Evolutionary conservation across 2,888 invertebrate genomes (phyloP), one percentile per base, ranked within the genome.

Genomic region (Dryobotodes eremita): DNA sequence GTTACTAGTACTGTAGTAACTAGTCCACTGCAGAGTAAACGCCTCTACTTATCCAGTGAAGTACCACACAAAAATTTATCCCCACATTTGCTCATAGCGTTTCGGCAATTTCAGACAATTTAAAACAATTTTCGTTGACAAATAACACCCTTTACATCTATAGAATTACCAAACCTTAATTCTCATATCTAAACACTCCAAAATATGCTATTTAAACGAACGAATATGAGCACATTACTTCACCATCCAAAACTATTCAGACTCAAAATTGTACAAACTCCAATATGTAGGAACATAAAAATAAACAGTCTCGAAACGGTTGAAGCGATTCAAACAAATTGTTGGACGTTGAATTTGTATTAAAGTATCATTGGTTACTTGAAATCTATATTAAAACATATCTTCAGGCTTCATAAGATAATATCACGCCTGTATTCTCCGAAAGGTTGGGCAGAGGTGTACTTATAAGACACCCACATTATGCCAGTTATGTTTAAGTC

Each of bases 251-350:
- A 72, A 55, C 48, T 66, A 66, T 70, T 75, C 48, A 55, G 7
- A 75, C 57, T 68, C 23, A 59, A 82, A 71, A 82, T 69, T 48
- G 42, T 65, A n/a, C 26, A 64, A 77, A 71, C 70, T 79, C 62
- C 48, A 83, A 71, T 74, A 71, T 71, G 62, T 61, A 62, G n/a
- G 46, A 31, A 23, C 59, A 71, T 83, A 83, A 83, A 83, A 83
- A 59, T 64, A 68, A 82, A 79, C 46, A 82, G 78, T 53, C 31
- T 1, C 42, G 46, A 57, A 53, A 77, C 48, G 77, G 36, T 71
- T 20, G 46, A 36, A 62, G 36, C 83, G 71, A 83, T 79, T 83
- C 61, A 66, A 74, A 71, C 64, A 68, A 71, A 83, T 61, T 69
- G 64, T 61, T 65, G 57, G 23, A 72, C 77, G 77, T 77, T 70